A percentile compares a stretch with the other conserved stretches of the same genome.
Conservation (phyloP, 2,797 vertebrate species). For the Botia kubotai region DNA sequence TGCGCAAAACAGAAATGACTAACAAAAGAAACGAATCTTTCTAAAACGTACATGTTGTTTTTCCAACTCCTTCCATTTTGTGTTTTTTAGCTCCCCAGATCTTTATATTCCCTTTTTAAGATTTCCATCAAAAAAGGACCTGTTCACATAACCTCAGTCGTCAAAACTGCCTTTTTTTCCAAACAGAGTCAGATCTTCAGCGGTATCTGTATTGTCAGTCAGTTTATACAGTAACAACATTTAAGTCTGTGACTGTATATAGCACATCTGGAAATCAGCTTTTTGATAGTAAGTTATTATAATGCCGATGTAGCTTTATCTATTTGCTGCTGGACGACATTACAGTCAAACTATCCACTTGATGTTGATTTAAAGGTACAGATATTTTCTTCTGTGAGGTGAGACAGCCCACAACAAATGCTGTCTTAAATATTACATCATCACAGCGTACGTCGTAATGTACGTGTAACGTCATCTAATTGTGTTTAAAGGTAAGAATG, state of each 20-base stretch:
- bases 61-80: slow-evolving; percentile 80
- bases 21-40: slow-evolving; percentile 69
- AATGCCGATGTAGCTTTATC: slow-evolving; percentile 3
- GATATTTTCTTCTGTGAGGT: slow-evolving; percentile 38
- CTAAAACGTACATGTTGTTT: slow-evolving; percentile 89
- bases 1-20: slow-evolving; percentile 98
- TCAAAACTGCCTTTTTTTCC: slow-evolving; percentile 54
- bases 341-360: neutral
- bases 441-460: slow-evolving; percentile 43
- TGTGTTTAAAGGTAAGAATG: slow-evolving; percentile 83
- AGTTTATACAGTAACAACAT: slow-evolving; percentile 20
- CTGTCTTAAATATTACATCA: slow-evolving; percentile 44
- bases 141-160: slow-evolving; percentile 1
- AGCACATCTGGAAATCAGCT: slow-evolving; percentile 3
- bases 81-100: slow-evolving; percentile 67
- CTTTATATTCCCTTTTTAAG: slow-evolving; percentile 58
- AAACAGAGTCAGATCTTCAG: slow-evolving; percentile 38
- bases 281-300: neutral
- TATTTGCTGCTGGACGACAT: slow-evolving; percentile 11
- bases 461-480: slow-evolving; percentile 41
- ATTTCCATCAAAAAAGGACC: slow-evolving; percentile 1
- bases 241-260: neutral
- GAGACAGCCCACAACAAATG: slow-evolving; percentile 35
- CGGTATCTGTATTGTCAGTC: slow-evolving; percentile 20
- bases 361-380: slow-evolving; percentile 30